A percentile compares a stretch with the other conserved stretches of the same genome.
Conservation (phyloP, 2,113 vertebrate genomes). For the Shinisaurus crocodilurus region DNA sequence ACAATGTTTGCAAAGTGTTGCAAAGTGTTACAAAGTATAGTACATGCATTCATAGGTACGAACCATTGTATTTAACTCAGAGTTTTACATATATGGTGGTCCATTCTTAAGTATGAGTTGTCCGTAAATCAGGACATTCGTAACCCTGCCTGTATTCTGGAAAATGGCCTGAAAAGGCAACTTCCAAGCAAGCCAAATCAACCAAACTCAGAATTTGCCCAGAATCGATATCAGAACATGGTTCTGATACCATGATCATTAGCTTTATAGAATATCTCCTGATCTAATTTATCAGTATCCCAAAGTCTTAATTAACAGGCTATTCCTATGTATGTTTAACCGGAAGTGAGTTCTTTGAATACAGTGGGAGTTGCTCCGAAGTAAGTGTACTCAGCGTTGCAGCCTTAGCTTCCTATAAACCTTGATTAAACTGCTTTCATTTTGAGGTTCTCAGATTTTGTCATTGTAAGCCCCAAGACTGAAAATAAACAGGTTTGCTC, state of each 20-base stretch:
- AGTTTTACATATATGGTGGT: no score
- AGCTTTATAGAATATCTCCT: not conserved
- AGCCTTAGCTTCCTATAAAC: not conserved
- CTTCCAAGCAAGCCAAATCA: no score
- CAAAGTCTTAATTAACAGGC: not conserved
- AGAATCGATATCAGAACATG: no score
- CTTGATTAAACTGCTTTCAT: not conserved
- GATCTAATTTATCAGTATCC: not conserved
- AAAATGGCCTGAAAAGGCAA: no score
- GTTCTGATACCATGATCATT: not conserved
- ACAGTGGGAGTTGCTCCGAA: not conserved
- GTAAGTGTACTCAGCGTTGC: not conserved
- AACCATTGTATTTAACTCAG: no score
- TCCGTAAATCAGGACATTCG: no score
- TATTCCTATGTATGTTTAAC: not conserved
- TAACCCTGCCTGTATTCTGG: no score
- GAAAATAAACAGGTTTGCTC: not conserved
- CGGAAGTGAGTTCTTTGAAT: not conserved
- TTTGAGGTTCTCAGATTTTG: not conserved
- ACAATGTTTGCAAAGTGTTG: no score
- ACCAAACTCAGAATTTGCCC: no score
- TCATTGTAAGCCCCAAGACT: not conserved
- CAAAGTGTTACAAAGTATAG: no score
- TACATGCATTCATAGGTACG: no score
- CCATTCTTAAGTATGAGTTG: no score